Evolutionary conservation across 2,888 invertebrate species (phyloP), one percentile per base, ranked within the genome.

Genomic region (Scaeva pyrastri): DNA sequence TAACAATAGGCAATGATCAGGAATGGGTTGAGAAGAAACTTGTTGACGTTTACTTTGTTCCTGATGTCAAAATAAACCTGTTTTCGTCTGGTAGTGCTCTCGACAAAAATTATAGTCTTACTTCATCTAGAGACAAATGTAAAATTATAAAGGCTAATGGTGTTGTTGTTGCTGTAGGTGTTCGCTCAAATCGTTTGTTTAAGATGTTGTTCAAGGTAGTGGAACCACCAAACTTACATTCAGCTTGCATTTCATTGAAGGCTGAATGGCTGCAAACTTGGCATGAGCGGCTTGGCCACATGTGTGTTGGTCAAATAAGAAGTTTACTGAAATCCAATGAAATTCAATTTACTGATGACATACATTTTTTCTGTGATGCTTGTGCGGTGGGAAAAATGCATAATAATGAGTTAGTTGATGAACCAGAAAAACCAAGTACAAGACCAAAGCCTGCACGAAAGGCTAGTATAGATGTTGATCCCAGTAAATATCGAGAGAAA

Each of bases 311-410:
- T 16, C 71, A 81, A 23, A 31, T 71, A 2, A 41, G 55, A 48
- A 64, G 26, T 10, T 19, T 76, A 12, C 45, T 81, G 16, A 70
- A 77, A 26, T 45, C 21, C 7, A 16, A 41, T 48, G 66, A 48
- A 10, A 76, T 76, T 48, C 12, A 76, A 10, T 70, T 62, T 43
- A 31, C 60, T 60, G 70, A 62, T 36, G 60, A 31, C 6, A 6
- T n/a, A 12, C 5, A 75, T 62, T 88, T 87, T 36, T 82, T 87
- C 50, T 89, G 88, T 23, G 88, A 90, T 55, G 88, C 88, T 11
- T 89, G 88, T 74, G 45, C 88, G 8, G 43, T 83, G 45, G 88
- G 88, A 23, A 89, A 89, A 70, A 88, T 88, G 39, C 88, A 89
- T 48, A 60, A 60, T 14, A 60, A 39, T 41, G 60, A 60, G 14